Percentiles rank a stretch among this genome's conserved stretches.
Conservation (phyloP, 2,113 vertebrate species). For the Synchiropus splendidus region DNA sequence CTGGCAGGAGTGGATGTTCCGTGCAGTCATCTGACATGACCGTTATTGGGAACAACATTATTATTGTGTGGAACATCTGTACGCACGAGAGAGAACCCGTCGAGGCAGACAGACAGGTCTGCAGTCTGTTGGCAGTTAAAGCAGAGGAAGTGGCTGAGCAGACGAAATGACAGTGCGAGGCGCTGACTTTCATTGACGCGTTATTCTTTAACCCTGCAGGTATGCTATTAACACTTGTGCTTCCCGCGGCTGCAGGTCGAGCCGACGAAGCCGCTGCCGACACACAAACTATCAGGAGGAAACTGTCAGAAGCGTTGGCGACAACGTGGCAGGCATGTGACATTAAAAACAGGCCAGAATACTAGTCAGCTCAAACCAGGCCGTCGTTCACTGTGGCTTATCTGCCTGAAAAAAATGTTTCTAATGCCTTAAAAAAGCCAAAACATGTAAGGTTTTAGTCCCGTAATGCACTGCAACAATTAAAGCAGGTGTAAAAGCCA, state of each 20-base stretch:
- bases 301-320: constrained; percentile 11
- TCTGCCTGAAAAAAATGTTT: too few species aligned
- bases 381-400: too few species aligned
- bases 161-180: constrained; percentile 18
- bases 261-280: too few species aligned
- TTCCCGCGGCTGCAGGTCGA: not conserved
- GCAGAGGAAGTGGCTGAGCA: constrained; percentile 10
- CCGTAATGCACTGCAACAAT: too few species aligned
- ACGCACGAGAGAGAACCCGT: constrained; percentile 51
- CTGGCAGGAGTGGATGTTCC: not conserved
- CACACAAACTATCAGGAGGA: constrained; percentile 18
- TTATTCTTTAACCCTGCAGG: constrained; percentile 45
- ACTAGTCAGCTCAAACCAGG: too few species aligned
- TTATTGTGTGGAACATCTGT: constrained; percentile 8
- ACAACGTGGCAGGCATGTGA: too few species aligned
- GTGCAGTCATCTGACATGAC: constrained; percentile 19
- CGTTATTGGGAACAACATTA: constrained; percentile 8
- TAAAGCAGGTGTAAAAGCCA: too few species aligned
- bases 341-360: too few species aligned
- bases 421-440: too few species aligned
- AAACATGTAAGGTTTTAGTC: too few species aligned
- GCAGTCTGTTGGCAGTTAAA: constrained; percentile 36
- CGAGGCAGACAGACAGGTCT: constrained; percentile 66
- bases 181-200: constrained; percentile 6
- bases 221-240: constrained; percentile 34